Evolutionary conservation across 2,113 vertebrate species (phyloP).

Genomic region (Peromyscus polionotus): DNA sequence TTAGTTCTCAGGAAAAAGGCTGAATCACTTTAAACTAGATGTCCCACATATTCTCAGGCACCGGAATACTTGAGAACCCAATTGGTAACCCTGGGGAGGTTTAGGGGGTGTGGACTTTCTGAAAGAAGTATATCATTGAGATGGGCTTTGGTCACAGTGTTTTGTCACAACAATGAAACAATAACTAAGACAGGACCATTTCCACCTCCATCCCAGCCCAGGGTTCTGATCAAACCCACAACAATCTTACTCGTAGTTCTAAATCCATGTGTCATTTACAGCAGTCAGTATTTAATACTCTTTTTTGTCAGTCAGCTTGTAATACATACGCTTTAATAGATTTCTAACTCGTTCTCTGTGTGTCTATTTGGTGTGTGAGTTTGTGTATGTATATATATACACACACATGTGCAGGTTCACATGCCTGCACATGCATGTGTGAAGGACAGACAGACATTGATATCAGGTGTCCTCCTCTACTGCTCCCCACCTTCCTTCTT

Average conservation of each 20-base stretch:
- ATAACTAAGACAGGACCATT: neutral
- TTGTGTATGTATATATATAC: neutral
- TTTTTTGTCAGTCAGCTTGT: neutral
- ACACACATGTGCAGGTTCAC: neutral
- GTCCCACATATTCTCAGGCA: neutral
- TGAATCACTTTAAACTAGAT: neutral
- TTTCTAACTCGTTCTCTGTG: neutral
- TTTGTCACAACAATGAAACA: neutral
- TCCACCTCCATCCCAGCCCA: neutral
- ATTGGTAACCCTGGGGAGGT: neutral
- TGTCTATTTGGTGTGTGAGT: neutral
- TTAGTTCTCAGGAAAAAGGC: neutral
- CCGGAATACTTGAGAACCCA: neutral
- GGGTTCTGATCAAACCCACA: neutral
- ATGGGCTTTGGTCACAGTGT: neutral
- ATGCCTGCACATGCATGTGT: neutral
- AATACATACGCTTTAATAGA: neutral
- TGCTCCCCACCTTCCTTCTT: neutral
- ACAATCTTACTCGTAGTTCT: neutral
- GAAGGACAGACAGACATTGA: neutral
- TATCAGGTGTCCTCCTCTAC: neutral
- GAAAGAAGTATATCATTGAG: neutral
- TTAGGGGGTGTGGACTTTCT: neutral
- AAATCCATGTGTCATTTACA: neutral
- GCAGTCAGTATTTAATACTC: neutral